Evolutionary conservation across 1,140 invertebrate species (phyloP), one percentile per base, ranked within the genome.

Genomic region (Atta cephalotes): DNA sequence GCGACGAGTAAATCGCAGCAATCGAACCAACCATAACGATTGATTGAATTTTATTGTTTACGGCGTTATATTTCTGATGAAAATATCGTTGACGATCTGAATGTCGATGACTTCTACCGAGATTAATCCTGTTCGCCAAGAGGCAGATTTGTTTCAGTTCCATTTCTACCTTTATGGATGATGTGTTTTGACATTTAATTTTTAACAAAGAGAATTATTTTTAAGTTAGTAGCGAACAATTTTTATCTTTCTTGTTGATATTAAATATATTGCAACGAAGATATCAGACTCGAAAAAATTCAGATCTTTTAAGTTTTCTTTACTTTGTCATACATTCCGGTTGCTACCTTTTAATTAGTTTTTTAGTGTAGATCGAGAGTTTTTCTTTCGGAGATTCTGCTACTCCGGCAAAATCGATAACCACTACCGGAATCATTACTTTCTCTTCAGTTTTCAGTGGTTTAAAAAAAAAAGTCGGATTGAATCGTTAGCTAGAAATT

Each of bases 11-110:
- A 76, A 74, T 74, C 56, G 70, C 45, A 25, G 18, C 56, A 51
- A n/a, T 45, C 51, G 12, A 51, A 14, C 28, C n/a, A 14, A 21
- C 65, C 56, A 62, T 76, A 84, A 84, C 56, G 70, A 84, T 84
- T 63, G 56, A 84, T 84, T 62, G 80, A 74, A 84, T 76, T 76
- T 76, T 84, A 74, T 76, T 51, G 56, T 76, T 76, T 62, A 49
- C 14, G 39, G 18, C n/a, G 39, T 63, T 62, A 21, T 51, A 51
- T 74, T 28, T 2, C 14, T n/a, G 9, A 63, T 63, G 56, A 45
- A 62, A 84, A 62, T 21, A 76, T 62, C 12, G 51, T 80, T 68
- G 63, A 68, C 56, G 14, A 39, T 6, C 39, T 74, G 56, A n/a
- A 62, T 84, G 56, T 76, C 70, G 39, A 62, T 62, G 70, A 81